These are phyloP conservation scores for Anguilla pacifica DNA, from an alignment of 2,797 vertebrate genomes.

Conservation along the genomic window DNA sequence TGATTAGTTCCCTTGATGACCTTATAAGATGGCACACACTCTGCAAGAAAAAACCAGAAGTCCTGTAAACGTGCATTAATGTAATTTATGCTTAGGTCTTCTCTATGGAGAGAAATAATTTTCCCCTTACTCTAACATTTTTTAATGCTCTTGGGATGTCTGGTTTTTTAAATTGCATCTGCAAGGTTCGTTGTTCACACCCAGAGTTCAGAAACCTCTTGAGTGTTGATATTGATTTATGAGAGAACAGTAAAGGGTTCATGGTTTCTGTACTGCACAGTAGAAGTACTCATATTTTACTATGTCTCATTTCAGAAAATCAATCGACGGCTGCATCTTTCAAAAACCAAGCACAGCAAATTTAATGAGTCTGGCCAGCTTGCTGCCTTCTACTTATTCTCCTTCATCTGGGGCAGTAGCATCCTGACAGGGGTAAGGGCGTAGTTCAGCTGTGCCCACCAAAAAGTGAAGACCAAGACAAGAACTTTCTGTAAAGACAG, in stretches of 20 bases:
- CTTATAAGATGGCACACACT: background rate
- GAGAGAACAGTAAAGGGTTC: background rate
- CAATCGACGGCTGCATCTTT: slow-evolving; percentile 79
- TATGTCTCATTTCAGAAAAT: slow-evolving; percentile 76
- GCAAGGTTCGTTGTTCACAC: background rate
- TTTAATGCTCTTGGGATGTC: background rate
- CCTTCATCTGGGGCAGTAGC: slow-evolving; percentile 83
- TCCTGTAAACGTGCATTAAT: background rate
- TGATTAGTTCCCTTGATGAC: background rate
- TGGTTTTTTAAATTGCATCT: background rate
- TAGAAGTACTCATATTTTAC: slow-evolving; percentile 17
- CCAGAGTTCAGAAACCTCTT: slow-evolving; percentile 13
- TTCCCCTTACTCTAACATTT: background rate
- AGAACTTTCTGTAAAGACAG: background rate
- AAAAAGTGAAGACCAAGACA: slow-evolving; percentile 9
- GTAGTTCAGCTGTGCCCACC: background rate
- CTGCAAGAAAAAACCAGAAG: background rate
- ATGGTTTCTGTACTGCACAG: slow-evolving; percentile 21
- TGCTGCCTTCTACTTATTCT: slow-evolving; percentile 81
- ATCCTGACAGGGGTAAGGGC: slow-evolving; percentile 78
- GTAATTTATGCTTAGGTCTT: background rate
- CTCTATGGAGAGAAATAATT: background rate
- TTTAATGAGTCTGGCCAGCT: slow-evolving; percentile 86
- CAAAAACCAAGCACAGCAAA: slow-evolving; percentile 86
- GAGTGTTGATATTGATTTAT: slow-evolving; percentile 22